Evolutionary conservation across 2,888 invertebrate species (phyloP).

Genomic region (Drosophila gaucha): DNA sequence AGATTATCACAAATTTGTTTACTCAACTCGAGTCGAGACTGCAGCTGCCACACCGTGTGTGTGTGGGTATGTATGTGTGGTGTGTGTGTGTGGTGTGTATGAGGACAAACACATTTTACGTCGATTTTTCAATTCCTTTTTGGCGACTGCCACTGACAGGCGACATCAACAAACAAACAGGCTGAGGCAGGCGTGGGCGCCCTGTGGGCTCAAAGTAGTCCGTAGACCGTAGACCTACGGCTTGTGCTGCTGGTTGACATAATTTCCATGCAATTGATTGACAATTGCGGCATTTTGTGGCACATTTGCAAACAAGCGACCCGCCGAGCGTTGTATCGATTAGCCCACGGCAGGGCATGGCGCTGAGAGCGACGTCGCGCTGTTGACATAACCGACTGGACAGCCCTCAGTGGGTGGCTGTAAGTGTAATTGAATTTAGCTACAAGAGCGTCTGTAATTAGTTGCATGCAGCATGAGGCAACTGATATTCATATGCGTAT

Average conservation of each 20-base stretch:
- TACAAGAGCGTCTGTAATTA: slow-evolving; percentile 35
- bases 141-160: slow-evolving; percentile 57
- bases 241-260: slow-evolving; percentile 53
- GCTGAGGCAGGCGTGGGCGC: slow-evolving; percentile 4
- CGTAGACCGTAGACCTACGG: slow-evolving; percentile 3
- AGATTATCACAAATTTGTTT: slow-evolving; percentile 78
- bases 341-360: slow-evolving; percentile 54
- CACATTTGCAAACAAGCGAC: slow-evolving; percentile 70
- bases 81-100: slow-evolving; percentile 19
- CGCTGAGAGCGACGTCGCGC: slow-evolving; percentile 28
- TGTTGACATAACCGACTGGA: slow-evolving; percentile 29
- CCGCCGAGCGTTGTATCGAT: slow-evolving; percentile 68
- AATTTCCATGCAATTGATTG: slow-evolving; percentile 79
- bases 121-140: slow-evolving; percentile 53
- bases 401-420: slow-evolving; percentile 14
- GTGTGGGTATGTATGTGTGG: slow-evolving; percentile 3
- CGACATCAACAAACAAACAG: slow-evolving; percentile 43
- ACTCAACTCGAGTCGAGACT: slow-evolving; percentile 48
- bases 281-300: slow-evolving; percentile 78
- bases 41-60: slow-evolving; percentile 23
- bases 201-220: not conserved
- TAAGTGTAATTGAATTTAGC: slow-evolving; percentile 60
- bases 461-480: slow-evolving; percentile 28
- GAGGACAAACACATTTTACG: slow-evolving; percentile 18
- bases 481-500: not conserved